A percentile compares a stretch with the other conserved stretches of the same genome.
These are phyloP conservation scores for Saguinus imperator DNA, from an alignment of 2,113 vertebrate species.

Conservation along the genomic window DNA sequence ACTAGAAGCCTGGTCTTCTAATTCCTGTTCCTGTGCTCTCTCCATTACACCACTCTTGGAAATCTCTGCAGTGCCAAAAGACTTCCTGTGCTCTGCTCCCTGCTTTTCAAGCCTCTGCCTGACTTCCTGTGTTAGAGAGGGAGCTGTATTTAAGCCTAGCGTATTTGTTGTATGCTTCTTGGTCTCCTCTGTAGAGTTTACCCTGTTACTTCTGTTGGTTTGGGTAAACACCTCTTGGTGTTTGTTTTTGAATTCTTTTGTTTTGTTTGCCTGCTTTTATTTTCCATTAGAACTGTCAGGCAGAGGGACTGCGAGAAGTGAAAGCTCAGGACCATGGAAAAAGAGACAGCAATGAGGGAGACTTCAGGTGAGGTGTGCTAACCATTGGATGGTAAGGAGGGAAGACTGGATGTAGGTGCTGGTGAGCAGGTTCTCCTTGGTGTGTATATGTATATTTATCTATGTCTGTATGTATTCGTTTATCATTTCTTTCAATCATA, in stretches of 20 bases:
- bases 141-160: slow-evolving; percentile 22
- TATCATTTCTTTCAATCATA: neutral
- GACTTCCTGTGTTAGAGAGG: slow-evolving; percentile 69
- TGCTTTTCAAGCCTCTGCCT: slow-evolving; percentile 55
- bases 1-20: neutral
- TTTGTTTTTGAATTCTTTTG: slow-evolving; percentile 63
- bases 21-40: slow-evolving; percentile 60
- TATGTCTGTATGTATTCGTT: neutral
- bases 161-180: neutral
- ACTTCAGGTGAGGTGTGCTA: slow-evolving; percentile 9
- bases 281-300: slow-evolving; percentile 14
- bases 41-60: slow-evolving; percentile 68
- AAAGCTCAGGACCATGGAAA: neutral
- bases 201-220: neutral
- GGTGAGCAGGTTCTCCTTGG: neutral
- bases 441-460: neutral
- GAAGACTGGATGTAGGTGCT: neutral
- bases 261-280: slow-evolving; percentile 52
- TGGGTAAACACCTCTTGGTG: neutral
- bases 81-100: slow-evolving; percentile 56
- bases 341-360: neutral
- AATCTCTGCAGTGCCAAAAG: slow-evolving; percentile 64
- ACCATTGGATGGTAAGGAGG: neutral
- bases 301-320: neutral
- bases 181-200: neutral